Conservation (phyloP, 2,113 vertebrate species). For the Galeopterus variegatus region DNA sequence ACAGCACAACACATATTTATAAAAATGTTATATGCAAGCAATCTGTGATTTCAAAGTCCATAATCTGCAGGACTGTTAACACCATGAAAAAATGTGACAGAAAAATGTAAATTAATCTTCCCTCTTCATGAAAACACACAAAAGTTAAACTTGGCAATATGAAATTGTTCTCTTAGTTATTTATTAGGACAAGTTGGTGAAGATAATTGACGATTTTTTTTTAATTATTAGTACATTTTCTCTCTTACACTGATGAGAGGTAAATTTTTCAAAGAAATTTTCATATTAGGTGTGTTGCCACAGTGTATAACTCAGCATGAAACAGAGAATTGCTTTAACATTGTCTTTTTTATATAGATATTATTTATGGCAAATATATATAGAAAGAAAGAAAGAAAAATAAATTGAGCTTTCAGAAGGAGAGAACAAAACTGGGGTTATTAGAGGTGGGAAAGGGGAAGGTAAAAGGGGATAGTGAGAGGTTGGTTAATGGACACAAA, state of each 20-base stretch:
- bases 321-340: not conserved
- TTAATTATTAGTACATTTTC: not conserved
- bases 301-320: conserved; percentile 10
- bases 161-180: not conserved
- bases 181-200: not conserved
- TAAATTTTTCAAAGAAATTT: not conserved
- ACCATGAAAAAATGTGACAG: not conserved
- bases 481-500: too few species aligned
- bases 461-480: too few species aligned
- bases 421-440: too few species aligned
- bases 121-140: not conserved
- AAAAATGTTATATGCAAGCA: not conserved
- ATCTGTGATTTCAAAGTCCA: not conserved
- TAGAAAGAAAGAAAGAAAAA: too few species aligned
- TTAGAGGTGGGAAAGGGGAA: too few species aligned
- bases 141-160: not conserved
- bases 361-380: not conserved
- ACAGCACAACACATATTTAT: not conserved
- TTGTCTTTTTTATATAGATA: not conserved
- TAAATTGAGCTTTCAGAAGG: too few species aligned
- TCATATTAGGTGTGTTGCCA: not conserved
- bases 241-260: not conserved
- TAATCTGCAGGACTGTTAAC: too few species aligned
- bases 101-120: not conserved
- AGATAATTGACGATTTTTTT: not conserved